A percentile compares a stretch with the other conserved stretches of the same genome.
These are phyloP conservation scores for Eueremaeus valkanovi DNA, from an alignment of 2,888 invertebrate genomes.

Conservation along the genomic window DNA sequence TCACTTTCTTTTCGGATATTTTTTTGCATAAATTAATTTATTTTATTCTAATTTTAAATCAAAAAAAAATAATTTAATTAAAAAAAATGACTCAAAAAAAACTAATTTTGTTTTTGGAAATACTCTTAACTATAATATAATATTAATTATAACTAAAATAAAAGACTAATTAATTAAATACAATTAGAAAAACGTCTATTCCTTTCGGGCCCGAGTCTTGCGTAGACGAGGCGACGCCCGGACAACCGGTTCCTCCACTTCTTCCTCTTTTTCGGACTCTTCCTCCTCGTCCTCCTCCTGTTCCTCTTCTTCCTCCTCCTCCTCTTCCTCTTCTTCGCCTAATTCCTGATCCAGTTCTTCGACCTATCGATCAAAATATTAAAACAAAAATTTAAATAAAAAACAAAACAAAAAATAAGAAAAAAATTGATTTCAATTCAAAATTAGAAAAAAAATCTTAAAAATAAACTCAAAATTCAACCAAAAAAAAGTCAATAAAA, in stretches of 20 bases:
- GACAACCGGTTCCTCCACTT: constrained; percentile 50
- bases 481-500: neutral
- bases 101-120: too few relatives aligned
- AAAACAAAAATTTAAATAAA: constrained; percentile 5
- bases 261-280: constrained; percentile 37
- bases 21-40: too few relatives aligned
- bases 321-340: constrained; percentile 43
- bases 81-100: too few relatives aligned
- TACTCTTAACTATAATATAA: too few relatives aligned
- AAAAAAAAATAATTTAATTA: too few relatives aligned
- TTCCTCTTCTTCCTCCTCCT: constrained; percentile 42
- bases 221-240: constrained; percentile 52
- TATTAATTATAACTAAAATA: neutral
- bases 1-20: too few relatives aligned
- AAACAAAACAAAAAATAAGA: too few relatives aligned
- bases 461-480: neutral
- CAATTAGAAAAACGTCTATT: constrained; percentile 12
- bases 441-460: neutral
- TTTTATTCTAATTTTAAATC: too few relatives aligned
- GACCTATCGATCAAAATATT: constrained; percentile 44
- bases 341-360: constrained; percentile 48
- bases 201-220: constrained; percentile 40
- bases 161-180: neutral
- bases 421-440: too few relatives aligned
- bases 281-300: constrained; percentile 31